These are phyloP conservation scores for Herpailurus yagouaroundi DNA, from an alignment of 2,113 vertebrate genomes.

Conservation along the genomic window DNA sequence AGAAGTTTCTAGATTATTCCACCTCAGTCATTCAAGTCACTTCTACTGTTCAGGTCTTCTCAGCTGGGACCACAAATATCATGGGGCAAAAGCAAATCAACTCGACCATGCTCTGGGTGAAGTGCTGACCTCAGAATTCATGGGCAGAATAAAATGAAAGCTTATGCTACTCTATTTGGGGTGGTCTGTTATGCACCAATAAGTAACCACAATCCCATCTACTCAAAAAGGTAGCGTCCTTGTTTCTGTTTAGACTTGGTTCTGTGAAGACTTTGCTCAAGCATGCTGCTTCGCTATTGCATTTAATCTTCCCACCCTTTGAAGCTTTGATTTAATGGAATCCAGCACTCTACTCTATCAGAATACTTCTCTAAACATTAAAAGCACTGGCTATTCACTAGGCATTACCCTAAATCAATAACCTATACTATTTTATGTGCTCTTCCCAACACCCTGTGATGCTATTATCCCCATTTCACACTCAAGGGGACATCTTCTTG, in stretches of 20 bases:
- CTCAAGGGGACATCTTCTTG: not conserved
- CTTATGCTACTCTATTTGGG: not conserved
- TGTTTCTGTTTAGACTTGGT: not conserved
- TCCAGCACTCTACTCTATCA: not conserved
- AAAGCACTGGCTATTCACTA: not conserved
- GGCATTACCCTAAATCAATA: not conserved
- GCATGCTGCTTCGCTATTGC: not conserved
- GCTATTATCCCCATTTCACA: not conserved
- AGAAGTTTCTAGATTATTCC: not conserved
- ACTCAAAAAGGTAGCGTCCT: not conserved
- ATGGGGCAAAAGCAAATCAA: not conserved
- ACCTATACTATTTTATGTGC: not conserved
- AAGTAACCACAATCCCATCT: not conserved
- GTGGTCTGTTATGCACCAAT: not conserved
- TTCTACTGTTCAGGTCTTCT: not conserved
- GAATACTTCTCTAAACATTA: not conserved
- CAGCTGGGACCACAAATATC: not conserved
- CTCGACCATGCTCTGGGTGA: not conserved
- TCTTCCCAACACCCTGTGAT: not conserved
- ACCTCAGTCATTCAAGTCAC: not conserved
- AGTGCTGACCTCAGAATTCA: not conserved
- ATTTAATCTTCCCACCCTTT: not conserved
- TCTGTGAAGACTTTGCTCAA: not conserved
- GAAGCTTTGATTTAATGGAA: not conserved
- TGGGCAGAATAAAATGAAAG: not conserved